Percentiles rank a stretch among this genome's conserved stretches.
These are phyloP conservation scores for Gryllus bimaculatus DNA, from an alignment of 1,140 invertebrate species.

Conservation along the genomic window DNA sequence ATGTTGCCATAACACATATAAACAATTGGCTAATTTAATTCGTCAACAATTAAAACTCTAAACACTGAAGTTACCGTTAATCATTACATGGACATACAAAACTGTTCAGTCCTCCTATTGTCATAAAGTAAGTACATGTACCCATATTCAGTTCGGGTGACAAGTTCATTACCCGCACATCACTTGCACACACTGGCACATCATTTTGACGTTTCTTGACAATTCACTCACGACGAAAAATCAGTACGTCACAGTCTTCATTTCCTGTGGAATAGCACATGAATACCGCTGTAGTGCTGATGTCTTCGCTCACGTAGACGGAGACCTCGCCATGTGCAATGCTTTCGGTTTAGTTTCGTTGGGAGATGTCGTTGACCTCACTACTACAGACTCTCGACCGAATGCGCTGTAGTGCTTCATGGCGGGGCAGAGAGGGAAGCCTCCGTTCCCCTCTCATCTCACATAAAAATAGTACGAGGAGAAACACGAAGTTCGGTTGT, in stretches of 20 bases:
- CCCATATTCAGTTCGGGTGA: background rate
- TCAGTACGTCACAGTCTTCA: background rate
- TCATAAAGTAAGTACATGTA: background rate
- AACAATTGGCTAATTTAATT: background rate
- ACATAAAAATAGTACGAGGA: background rate
- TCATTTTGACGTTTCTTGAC: conserved; percentile 4
- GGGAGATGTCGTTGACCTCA: conserved; percentile 2
- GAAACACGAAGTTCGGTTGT: background rate
- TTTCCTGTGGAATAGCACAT: background rate
- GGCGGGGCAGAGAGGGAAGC: background rate
- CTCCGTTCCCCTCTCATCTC: background rate
- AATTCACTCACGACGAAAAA: background rate
- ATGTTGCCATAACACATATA: background rate
- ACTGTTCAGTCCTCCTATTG: background rate
- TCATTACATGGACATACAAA: background rate
- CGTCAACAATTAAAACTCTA: background rate
- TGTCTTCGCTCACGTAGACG: background rate
- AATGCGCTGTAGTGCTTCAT: background rate
- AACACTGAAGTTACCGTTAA: background rate
- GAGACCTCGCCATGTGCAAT: background rate
- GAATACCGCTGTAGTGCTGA: background rate
- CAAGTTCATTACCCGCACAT: background rate
- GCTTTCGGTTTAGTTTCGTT: conserved; percentile 1
- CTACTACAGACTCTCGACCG: background rate
- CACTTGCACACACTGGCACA: background rate